These are phyloP conservation scores for Cichladusa arquata DNA, from an alignment of 2,113 vertebrate genomes.

Conservation along the genomic window DNA sequence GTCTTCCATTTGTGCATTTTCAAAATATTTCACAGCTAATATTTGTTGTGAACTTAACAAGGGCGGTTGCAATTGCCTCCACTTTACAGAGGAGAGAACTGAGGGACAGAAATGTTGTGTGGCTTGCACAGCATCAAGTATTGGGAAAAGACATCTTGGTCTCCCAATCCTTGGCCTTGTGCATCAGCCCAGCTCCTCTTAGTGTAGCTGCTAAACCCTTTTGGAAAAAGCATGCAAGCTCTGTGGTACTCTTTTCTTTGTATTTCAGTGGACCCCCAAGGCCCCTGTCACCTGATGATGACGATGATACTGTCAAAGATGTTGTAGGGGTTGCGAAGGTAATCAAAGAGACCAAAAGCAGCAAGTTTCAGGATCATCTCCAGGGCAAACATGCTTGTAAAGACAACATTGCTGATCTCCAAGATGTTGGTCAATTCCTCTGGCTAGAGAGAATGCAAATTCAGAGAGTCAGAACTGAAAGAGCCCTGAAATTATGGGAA, in stretches of 20 bases:
- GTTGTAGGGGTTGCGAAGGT: conserved; percentile 94
- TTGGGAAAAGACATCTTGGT: neutral
- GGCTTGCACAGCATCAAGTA: neutral
- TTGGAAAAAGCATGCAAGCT: neutral
- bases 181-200: neutral
- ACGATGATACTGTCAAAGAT: conserved; percentile 96
- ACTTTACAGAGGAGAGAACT: neutral
- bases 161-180: neutral
- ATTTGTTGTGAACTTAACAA: neutral
- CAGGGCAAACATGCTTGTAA: conserved; percentile 98
- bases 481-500: neutral
- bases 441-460: conserved; percentile 75
- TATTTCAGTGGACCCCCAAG: neutral
- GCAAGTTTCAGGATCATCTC: conserved; percentile 97
- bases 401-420: conserved; percentile 98
- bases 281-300: conserved; percentile 88
- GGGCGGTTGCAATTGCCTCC: neutral
- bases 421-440: conserved; percentile 95
- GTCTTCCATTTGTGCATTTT: neutral
- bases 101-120: neutral
- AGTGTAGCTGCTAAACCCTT: neutral
- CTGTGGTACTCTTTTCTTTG: neutral
- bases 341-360: conserved; percentile 91
- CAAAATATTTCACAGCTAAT: neutral
- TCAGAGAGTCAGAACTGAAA: conserved; percentile 10